phyloP scores from a whole-genome alignment of 2,113 vertebrate species.

The Camelus bactrianus region DNA sequence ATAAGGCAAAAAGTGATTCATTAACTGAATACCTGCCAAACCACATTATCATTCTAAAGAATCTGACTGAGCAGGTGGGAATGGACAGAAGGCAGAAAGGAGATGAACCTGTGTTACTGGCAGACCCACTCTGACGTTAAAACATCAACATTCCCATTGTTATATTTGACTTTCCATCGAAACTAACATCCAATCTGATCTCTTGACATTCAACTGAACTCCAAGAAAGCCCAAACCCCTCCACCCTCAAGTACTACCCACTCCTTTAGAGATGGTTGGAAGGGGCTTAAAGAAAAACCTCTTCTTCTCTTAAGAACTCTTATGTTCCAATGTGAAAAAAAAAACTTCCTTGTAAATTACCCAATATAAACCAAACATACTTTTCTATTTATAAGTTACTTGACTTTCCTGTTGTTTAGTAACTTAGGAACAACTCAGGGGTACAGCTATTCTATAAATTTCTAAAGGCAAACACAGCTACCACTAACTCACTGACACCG shows the following conservation, averaged over 20 bases:
- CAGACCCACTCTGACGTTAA: slow-evolving; percentile 23
- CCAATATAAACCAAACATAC: slow-evolving; percentile 18
- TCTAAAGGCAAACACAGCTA: not conserved
- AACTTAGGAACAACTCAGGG: not conserved
- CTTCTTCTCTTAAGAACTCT: not conserved
- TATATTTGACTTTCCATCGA: slow-evolving; percentile 65
- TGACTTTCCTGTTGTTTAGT: not conserved
- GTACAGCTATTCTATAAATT: not conserved
- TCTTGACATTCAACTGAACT: not conserved
- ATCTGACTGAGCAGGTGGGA: slow-evolving; percentile 26
- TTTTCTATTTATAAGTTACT: not conserved
- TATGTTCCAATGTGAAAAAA: not conserved
- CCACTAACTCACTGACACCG: not conserved
- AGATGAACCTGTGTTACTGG: slow-evolving; percentile 51
- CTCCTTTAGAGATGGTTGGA: not conserved
- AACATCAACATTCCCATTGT: slow-evolving; percentile 51
- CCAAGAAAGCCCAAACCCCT: not conserved
- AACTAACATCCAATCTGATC: not conserved
- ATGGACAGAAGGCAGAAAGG: not conserved
- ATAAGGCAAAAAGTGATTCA: slow-evolving; percentile 50
- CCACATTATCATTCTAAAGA: slow-evolving; percentile 48
- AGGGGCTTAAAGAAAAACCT: not conserved
- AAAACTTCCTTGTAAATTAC: not conserved
- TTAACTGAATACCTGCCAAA: slow-evolving; percentile 40
- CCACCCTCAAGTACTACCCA: not conserved